These are phyloP conservation scores for Rhinolophus sinicus DNA, from an alignment of 2,113 vertebrate species.

Conservation along the genomic window DNA sequence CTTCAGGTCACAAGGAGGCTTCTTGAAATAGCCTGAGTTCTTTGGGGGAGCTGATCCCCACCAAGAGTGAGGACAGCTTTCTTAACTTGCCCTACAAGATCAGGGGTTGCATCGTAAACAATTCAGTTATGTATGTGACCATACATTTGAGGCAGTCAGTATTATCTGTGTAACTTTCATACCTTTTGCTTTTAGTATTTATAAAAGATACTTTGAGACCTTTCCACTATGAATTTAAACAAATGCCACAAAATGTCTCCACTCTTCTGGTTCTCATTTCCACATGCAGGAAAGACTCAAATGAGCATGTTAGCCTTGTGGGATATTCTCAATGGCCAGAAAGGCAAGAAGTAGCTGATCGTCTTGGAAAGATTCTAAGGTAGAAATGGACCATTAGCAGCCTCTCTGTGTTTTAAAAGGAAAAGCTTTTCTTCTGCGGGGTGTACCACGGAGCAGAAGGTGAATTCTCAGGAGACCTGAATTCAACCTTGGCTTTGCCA, in stretches of 20 bases:
- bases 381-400: not conserved
- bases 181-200: not conserved
- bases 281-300: not conserved
- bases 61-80: not conserved
- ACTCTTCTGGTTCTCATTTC: not conserved
- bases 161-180: not conserved
- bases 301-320: not conserved
- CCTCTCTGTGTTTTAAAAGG: not conserved
- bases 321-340: not conserved
- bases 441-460: not conserved
- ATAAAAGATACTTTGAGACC: slow-evolving; percentile 14
- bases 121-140: not conserved
- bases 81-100: not conserved
- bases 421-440: not conserved
- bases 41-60: not conserved
- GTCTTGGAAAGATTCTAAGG: not conserved
- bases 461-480: not conserved
- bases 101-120: not conserved
- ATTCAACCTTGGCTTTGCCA: not conserved
- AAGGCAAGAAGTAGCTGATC: not conserved
- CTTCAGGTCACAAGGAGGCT: not conserved
- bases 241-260: not conserved
- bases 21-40: not conserved
- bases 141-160: not conserved
- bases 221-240: slow-evolving; percentile 35